Base-by-base conservation (phyloP, 2,888 invertebrate genomes). In the Piscicola geometra region DNA sequence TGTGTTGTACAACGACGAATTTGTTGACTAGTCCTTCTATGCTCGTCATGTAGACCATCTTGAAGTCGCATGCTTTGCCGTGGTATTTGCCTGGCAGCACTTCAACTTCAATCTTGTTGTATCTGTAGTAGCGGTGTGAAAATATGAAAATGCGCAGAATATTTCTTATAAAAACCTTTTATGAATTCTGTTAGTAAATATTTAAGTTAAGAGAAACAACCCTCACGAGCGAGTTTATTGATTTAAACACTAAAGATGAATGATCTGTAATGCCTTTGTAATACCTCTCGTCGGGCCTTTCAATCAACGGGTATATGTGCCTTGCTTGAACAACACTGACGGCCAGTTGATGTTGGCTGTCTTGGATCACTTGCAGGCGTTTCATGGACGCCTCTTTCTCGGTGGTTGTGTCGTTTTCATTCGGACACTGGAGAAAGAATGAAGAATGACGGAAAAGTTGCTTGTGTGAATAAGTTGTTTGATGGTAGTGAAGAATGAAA, bases 251-350 rank as follows among this genome's bases (percentile, higher is more conserved):
- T 32, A 5, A 67, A 21, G 9, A 28, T 32, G 67, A 28, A 5
- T 12, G 3, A 67, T 67, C 67, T 67, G 67, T 56, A 25, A n/a
- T n/a, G n/a, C n/a, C n/a, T n/a, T n/a, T n/a, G n/a, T n/a, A n/a
- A n/a, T 28, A 71, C 71, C 71, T 47, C n/a, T 71, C 52, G 47
- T 32, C 30, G 30, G 50, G 30, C 0, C 9, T 30, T 52, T 71
- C 71, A 25, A 71, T 71, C 50, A 71, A 5, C n/a, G 71, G 71
- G 21, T 28, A 25, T 2, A 18, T 18, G 12, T 71, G 52, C 12
- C 30, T 71, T 12, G 71, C 50, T 52, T 71, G 71, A 1, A 50
- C 52, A 0, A 52, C 71, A 12, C n/a, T 32, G n/a, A 50, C 52
- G 30, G 50, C n/a, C 47, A 33, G 35, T 28, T 35, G 32, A 9